Evolutionary conservation across 2,797 vertebrate genomes (phyloP), one percentile per base, ranked within the genome.

Genomic region (Psittacula echo): DNA sequence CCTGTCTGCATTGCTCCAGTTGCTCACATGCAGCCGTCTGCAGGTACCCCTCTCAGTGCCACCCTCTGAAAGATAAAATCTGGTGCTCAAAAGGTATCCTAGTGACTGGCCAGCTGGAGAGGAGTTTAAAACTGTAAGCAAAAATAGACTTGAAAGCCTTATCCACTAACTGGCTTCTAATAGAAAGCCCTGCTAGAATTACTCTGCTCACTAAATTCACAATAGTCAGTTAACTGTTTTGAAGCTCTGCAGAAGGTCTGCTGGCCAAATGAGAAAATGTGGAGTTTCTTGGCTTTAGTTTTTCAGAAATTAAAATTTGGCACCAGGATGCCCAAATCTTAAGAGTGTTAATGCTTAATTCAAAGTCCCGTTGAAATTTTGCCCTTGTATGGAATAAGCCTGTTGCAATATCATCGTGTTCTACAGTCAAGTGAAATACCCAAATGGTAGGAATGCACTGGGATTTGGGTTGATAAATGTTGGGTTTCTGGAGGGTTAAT

Each of bases 101-200:
- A 56, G 73, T 74, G 79, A 65, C 5, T 3, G 70, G 72, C 68
- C 85, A 82, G 65, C 54, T 82, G 81, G 80, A 94, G 84, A 86
- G 41, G 66, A 93, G 30, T 4, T 41, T 84, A 68, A 74, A 88
- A 58, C 62, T 79, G 56, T 50, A 81, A 89, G 70, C 75, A 94
- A 78, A 96, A 94, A 88, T n/a, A 81, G 72, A 48, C 47, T 91
- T 93, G 75, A 90, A 95, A 83, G 61, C 39, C 39, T 93, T 91
- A 56, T 50, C 45, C 6, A 12, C 85, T 71, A 64, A 70, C 42
- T 85, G 81, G 19, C 14, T 91, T 21, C 54, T 91, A 71, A 48
- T 77, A 65, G 48, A 81, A 78, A 80, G n/a, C 26, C 42, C 21
- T 87, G 65, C 61, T 90, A 83, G 79, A 70, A 78, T 89, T 1